Percentiles rank a stretch among this genome's conserved stretches.
phyloP scores from a whole-genome alignment of 2,113 vertebrate genomes.

The Cariama cristata region DNA sequence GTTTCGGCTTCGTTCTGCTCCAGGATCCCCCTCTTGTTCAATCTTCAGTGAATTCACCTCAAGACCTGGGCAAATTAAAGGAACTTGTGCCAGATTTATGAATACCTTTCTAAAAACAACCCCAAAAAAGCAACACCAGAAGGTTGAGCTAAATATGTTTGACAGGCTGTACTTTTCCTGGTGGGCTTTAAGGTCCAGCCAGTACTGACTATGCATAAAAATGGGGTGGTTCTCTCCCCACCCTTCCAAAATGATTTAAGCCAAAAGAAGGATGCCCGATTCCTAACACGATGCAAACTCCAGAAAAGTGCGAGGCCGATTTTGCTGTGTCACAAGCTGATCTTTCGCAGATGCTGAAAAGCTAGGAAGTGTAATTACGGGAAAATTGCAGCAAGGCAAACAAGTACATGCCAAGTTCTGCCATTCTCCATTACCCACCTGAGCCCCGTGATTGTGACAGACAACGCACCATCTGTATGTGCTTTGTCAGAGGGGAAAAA shows the following conservation, averaged over 20 bases:
- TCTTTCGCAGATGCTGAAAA: slow-evolving; percentile 85
- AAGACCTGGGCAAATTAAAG: background rate
- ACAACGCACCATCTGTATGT: slow-evolving; percentile 86
- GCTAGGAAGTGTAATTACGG: slow-evolving; percentile 86
- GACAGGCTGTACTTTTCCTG: background rate
- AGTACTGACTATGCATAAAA: background rate
- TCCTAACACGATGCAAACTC: slow-evolving; percentile 10
- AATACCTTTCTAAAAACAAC: background rate
- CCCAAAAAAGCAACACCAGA: background rate
- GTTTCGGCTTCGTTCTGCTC: background rate
- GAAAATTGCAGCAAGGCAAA: slow-evolving; percentile 82
- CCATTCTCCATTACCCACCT: slow-evolving; percentile 89
- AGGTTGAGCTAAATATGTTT: background rate
- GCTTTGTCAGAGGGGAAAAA: slow-evolving; percentile 76
- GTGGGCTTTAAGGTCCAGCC: background rate
- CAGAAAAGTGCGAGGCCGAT: slow-evolving; percentile 35
- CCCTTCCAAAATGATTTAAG: slow-evolving; percentile 17
- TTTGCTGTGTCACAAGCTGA: slow-evolving; percentile 83
- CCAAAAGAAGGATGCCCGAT: slow-evolving; percentile 11
- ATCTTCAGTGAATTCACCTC: background rate
- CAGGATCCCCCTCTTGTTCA: background rate
- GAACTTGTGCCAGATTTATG: background rate
- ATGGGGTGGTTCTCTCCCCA: background rate
- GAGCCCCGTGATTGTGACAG: slow-evolving; percentile 83
- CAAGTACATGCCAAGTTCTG: slow-evolving; percentile 81